Conservation (phyloP, 2,888 invertebrate genomes). For the Megalurothrips usitatus region DNA sequence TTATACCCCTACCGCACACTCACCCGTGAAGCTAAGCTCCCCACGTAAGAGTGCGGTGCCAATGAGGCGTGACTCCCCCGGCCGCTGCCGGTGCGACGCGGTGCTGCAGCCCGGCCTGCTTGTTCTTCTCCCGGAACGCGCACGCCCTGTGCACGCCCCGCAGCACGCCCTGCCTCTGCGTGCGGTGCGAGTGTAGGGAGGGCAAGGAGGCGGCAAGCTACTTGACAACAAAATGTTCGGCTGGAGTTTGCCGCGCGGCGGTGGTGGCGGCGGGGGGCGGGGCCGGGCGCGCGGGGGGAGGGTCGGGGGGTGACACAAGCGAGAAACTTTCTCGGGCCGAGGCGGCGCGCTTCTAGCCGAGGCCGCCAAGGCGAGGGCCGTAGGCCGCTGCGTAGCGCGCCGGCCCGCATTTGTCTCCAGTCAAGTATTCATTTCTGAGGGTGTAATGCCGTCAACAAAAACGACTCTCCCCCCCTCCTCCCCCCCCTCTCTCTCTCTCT, state of each 20-base stretch:
- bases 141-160: no score
- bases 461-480: not conserved
- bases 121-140: no score
- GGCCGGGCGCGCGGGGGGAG: not conserved
- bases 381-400: not conserved
- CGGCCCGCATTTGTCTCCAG: conserved; percentile 19
- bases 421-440: conserved; percentile 24
- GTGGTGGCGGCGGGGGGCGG: not conserved
- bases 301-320: not conserved
- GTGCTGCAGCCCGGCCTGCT: no score
- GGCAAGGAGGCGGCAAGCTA: not conserved
- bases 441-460: conserved; percentile 12
- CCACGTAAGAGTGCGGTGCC: no score
- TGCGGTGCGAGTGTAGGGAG: not conserved
- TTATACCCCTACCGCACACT: no score
- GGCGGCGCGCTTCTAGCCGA: not conserved
- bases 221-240: conserved; percentile 16
- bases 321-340: not conserved
- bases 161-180: no score
- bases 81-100: no score
- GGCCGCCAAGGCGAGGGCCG: not conserved
- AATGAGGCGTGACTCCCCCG: no score
- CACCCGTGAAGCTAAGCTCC: no score
- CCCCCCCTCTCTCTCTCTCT: not conserved
- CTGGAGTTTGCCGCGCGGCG: not conserved